These are phyloP conservation scores for Papilio dardanus DNA, from an alignment of 1,140 invertebrate species.

Conservation along the genomic window DNA sequence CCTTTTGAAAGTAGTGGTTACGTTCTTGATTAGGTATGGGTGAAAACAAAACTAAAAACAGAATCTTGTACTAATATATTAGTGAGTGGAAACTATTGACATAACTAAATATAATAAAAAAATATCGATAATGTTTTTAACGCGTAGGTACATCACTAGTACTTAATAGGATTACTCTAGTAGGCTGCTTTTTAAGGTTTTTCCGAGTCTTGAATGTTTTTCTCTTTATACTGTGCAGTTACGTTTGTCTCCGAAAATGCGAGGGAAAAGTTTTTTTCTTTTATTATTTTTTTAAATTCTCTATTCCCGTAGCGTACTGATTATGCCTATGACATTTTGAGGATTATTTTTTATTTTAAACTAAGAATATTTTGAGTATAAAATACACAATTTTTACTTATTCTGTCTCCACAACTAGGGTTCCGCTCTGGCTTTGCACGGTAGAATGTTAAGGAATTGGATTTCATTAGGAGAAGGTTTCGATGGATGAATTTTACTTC, in stretches of 20 bases:
- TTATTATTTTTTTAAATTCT: conserved; percentile 5
- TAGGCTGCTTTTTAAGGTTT: conserved; percentile 51
- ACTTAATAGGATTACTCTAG: conserved; percentile 49
- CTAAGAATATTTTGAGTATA: neutral
- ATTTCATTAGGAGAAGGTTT: too few species aligned
- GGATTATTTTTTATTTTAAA: neutral
- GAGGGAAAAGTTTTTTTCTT: neutral
- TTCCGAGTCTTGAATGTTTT: conserved; percentile 42
- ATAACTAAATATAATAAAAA: neutral
- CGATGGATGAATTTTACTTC: too few species aligned
- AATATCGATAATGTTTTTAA: conserved; percentile 41
- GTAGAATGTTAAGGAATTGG: too few species aligned
- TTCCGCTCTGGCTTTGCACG: too few species aligned
- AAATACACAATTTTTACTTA: too few species aligned
- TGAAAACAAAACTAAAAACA: neutral
- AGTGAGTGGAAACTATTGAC: neutral
- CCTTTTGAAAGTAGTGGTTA: neutral
- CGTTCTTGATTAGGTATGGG: neutral
- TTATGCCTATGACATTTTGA: neutral
- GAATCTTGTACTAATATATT: neutral
- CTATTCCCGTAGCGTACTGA: conserved; percentile 4
- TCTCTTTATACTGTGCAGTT: conserved; percentile 40
- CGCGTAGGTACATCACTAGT: conserved; percentile 33
- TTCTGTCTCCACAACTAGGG: too few species aligned
- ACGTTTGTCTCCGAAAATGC: conserved; percentile 34